A percentile compares a stretch with the other conserved stretches of the same genome.
Conservation (phyloP, 2,113 vertebrate genomes). For the Herpetotheres cachinnans region DNA sequence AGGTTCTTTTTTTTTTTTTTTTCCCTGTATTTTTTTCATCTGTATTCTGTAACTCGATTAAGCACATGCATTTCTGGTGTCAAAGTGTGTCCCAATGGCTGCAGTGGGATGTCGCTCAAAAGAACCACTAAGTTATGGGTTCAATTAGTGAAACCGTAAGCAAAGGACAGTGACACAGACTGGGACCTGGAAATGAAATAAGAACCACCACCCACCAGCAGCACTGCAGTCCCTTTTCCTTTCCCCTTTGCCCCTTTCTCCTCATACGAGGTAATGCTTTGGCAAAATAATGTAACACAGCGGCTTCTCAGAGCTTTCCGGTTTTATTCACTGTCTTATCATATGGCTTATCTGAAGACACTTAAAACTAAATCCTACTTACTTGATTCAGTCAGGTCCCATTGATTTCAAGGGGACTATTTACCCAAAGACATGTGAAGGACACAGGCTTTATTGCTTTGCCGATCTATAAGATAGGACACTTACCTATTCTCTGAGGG, state of each 20-base stretch:
- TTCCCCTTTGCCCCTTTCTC: background rate
- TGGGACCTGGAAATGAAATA: background rate
- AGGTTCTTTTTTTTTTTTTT: too few species aligned
- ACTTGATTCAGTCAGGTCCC: background rate
- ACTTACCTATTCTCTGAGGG: background rate
- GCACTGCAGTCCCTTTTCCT: background rate
- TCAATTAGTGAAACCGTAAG: background rate
- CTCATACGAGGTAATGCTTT: background rate
- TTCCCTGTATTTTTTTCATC: too few species aligned
- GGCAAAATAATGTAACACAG: background rate
- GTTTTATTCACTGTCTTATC: background rate
- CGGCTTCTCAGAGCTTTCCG: background rate
- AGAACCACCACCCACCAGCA: background rate
- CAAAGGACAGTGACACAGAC: background rate
- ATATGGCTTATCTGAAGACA: background rate
- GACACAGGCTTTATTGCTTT: constrained; percentile 4
- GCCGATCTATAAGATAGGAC: background rate
- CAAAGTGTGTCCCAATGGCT: background rate
- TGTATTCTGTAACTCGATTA: background rate
- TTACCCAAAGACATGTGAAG: constrained; percentile 12
- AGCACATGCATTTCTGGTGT: background rate
- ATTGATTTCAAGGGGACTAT: background rate
- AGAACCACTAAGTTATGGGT: background rate
- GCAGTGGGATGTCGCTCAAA: background rate
- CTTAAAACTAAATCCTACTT: background rate